Base-by-base conservation (phyloP, 35 echinoderm and acorn worm genomes). In the Eucidaris tribuloides region DNA sequence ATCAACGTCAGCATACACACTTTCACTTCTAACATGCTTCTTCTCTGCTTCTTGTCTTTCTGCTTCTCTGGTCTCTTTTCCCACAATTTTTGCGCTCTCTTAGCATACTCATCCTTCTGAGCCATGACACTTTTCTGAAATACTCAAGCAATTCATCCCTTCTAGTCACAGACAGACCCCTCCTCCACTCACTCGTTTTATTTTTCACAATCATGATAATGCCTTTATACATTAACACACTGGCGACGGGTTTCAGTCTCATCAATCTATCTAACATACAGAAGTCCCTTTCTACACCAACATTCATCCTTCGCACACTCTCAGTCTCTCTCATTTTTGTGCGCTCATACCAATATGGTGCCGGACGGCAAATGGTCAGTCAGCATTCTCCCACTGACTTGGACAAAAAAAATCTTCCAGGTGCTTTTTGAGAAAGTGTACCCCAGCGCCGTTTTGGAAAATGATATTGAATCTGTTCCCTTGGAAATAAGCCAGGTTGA, bases 401-500 rank as follows among this genome's bases (percentile, higher is more conserved):
- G 13, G 7, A 7, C 11, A 14, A 35, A 85, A 84, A 41, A 91
- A 91, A 48, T 31, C 54, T 42, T 18, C 17, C 25, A 91, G 32
- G 3, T 91, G 34, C 14, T 63, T 19, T 0, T 46, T 52, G 7
- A 79, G 44, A 45, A 44, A 74, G 63, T 59, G 85, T n/a, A 90
- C 58, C 4, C 82, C 89, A 18, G 71, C 82, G 17, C 74, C 82
- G 79, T 86, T 84, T n/a, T 91, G 82, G 45, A 91, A 91, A 0
- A 91, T 42, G n/a, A 91, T 91, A 42, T 91, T 85, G 49, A 91
- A 91, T 38, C 89, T 84, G 52, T 91, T 91, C 23, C 89, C 89
- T 25, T 78, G 79, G 42, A 85, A 85, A 19, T 81, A 76, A 36
- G 81, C 89, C 43, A 91, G 58, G 24, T 49, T 66, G 39, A 85